Conservation (phyloP, 2,113 vertebrate species). For the Amphiprion percula region DNA sequence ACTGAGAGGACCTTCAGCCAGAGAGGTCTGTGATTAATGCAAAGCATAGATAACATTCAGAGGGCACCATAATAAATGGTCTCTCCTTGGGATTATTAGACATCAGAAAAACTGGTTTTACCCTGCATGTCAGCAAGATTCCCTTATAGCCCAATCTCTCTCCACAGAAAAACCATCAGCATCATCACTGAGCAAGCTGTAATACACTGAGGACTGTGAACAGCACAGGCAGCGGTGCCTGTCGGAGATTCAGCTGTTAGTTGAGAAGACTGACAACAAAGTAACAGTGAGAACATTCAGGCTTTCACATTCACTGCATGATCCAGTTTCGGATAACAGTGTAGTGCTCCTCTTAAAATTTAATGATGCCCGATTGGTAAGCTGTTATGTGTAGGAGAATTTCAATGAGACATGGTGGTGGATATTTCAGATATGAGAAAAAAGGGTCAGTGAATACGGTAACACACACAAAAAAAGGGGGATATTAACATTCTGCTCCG, state of each 20-base stretch:
- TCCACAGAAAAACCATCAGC: conserved; percentile 50
- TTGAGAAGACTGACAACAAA: conserved; percentile 51
- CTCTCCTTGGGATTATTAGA: conserved; percentile 60
- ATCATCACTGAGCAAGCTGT: conserved; percentile 54
- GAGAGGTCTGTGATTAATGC: conserved; percentile 65
- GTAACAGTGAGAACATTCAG: conserved; percentile 24
- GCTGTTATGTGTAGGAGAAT: conserved; percentile 30
- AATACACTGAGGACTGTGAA: conserved; percentile 47
- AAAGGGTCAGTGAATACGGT: conserved; percentile 2
- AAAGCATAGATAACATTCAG: conserved; percentile 59
- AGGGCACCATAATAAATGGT: conserved; percentile 56
- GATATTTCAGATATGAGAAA: conserved; percentile 11
- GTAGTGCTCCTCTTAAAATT: conserved; percentile 32
- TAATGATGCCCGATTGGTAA: conserved; percentile 45
- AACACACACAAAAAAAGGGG: neutral
- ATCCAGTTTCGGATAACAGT: conserved; percentile 33
- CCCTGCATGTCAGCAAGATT: conserved; percentile 58
- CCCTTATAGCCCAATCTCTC: conserved; percentile 43
- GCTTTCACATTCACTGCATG: conserved; percentile 28
- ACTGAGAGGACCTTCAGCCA: conserved; percentile 45
- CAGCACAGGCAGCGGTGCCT: conserved; percentile 32
- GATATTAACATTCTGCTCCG: conserved; percentile 1
- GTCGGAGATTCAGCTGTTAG: conserved; percentile 41
- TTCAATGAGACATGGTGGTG: conserved; percentile 20
- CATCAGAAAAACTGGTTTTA: conserved; percentile 56